A percentile compares a stretch with the other conserved stretches of the same genome.
Conservation (phyloP, 2,113 vertebrate species). For the Sarotherodon lohbergeri region DNA sequence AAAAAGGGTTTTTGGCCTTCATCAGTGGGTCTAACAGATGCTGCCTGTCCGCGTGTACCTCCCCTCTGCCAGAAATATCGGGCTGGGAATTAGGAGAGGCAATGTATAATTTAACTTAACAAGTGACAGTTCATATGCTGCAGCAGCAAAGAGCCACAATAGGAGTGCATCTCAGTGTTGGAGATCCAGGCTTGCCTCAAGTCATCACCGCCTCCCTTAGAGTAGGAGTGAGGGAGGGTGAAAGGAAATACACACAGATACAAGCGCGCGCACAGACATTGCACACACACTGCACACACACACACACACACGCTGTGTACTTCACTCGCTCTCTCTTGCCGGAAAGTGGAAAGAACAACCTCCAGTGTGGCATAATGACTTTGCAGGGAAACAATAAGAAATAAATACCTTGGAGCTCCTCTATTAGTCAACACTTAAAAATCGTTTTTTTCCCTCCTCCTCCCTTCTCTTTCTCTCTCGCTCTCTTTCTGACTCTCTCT, state of each 20-base stretch:
- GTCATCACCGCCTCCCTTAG: slow-evolving; percentile 53
- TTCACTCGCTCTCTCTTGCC: slow-evolving; percentile 33
- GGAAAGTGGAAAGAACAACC: slow-evolving; percentile 54
- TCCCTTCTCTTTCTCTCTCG: neutral
- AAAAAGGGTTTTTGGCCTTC: slow-evolving; percentile 33
- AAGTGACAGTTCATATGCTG: slow-evolving; percentile 69
- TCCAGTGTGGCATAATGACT: slow-evolving; percentile 69
- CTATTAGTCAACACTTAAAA: slow-evolving; percentile 77
- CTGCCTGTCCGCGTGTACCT: slow-evolving; percentile 60
- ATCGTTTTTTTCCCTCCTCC: slow-evolving; percentile 1
- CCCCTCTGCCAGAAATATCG: slow-evolving; percentile 69
- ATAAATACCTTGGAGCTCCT: slow-evolving; percentile 76
- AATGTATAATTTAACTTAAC: slow-evolving; percentile 74
- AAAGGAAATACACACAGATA: slow-evolving; percentile 31
- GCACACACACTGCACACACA: neutral
- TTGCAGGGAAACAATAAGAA: slow-evolving; percentile 71
- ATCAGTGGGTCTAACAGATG: slow-evolving; percentile 57
- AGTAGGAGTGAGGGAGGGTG: slow-evolving; percentile 16
- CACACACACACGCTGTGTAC: neutral
- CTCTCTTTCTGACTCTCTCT: slow-evolving; percentile 13
- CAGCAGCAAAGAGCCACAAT: slow-evolving; percentile 48
- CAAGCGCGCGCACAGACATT: neutral
- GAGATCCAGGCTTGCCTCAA: slow-evolving; percentile 56
- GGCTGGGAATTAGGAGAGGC: slow-evolving; percentile 61
- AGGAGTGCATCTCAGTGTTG: slow-evolving; percentile 46